A percentile compares a stretch with the other conserved stretches of the same genome.
phyloP scores from a whole-genome alignment of 2,797 vertebrate species.

The Platalea minor region DNA sequence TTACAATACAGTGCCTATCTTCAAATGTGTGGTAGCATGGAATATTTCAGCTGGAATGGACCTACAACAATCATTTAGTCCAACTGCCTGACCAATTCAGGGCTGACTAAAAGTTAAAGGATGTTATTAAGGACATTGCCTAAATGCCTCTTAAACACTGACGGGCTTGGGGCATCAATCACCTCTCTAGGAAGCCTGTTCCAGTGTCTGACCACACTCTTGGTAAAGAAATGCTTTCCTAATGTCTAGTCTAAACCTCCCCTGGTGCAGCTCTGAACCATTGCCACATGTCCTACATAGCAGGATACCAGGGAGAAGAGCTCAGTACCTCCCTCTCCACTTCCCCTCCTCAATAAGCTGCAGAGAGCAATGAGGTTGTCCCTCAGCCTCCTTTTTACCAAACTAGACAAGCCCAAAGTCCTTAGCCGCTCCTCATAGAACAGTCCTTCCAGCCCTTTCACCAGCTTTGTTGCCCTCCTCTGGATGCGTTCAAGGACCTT shows the following conservation, averaged over 20 bases:
- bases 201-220: neutral
- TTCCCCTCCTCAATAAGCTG: neutral
- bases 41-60: neutral
- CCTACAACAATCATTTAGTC: neutral
- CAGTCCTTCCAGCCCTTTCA: neutral
- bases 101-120: neutral
- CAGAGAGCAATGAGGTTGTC: neutral
- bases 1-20: neutral
- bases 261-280: neutral
- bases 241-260: too few relatives aligned
- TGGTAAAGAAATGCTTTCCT: neutral
- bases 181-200: neutral
- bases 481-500: neutral
- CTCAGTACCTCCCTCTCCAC: neutral
- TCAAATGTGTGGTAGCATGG: neutral
- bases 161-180: neutral
- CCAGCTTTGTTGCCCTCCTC: neutral
- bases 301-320: too few relatives aligned
- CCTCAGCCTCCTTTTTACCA: neutral
- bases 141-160: neutral
- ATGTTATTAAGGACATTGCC: neutral
- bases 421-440: too few relatives aligned
- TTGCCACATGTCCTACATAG: fast-evolving
- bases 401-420: neutral
- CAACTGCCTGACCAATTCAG: neutral